These are phyloP conservation scores for Opisthocomus hoazin DNA, from an alignment of 2,113 vertebrate species.

Conservation along the genomic window DNA sequence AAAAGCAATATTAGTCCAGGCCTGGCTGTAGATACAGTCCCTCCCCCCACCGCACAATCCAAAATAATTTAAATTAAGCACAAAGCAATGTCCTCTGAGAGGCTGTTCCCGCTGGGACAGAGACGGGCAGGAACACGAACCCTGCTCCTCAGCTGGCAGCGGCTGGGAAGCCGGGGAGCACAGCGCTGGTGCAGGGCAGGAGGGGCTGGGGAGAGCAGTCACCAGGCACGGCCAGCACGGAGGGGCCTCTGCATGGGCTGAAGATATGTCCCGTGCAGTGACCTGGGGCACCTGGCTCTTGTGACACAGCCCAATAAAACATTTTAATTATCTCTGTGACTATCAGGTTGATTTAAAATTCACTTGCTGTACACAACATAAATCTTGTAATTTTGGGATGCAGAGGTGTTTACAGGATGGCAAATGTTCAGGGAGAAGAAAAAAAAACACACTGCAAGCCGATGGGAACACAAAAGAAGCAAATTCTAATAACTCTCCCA, in stretches of 20 bases:
- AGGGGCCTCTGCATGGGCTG: background rate
- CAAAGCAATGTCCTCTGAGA: background rate
- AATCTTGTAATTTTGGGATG: background rate
- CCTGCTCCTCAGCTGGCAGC: background rate
- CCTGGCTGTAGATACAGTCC: background rate
- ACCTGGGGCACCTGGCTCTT: background rate
- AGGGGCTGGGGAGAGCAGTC: background rate
- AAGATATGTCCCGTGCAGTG: background rate
- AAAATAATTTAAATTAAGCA: background rate
- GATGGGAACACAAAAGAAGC: background rate
- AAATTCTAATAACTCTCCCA: background rate
- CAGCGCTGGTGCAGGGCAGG: background rate
- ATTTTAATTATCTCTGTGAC: background rate
- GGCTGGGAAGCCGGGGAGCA: background rate
- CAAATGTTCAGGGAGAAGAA: background rate
- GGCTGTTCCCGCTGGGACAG: background rate
- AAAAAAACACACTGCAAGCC: background rate
- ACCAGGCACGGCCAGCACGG: background rate
- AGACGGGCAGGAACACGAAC: background rate
- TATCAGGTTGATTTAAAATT: background rate
- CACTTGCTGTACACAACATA: background rate
- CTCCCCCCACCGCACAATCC: fast-evolving
- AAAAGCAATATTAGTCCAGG: background rate
- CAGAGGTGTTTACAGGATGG: background rate
- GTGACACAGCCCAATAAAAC: background rate